Base-by-base conservation (phyloP, 2,113 vertebrate species). In the Eublepharis macularius region DNA sequence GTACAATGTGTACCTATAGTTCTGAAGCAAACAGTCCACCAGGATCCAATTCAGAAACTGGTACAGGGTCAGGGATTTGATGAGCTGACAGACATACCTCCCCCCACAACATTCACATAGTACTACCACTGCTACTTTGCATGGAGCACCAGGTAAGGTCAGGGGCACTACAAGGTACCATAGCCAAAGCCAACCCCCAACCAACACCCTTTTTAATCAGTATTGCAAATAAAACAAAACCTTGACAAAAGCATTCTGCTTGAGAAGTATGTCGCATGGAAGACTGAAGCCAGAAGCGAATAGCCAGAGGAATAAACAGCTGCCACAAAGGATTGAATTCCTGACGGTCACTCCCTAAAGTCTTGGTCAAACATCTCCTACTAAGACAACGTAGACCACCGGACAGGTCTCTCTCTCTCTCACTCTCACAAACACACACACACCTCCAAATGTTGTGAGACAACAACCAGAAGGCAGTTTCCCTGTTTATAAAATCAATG, bases 221-320 rank as follows among this genome's bases (percentile, higher is more conserved):
- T 32, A 79, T 21, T 34, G 21, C 32, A 63, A 24, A 36, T 14
- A 70, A 43, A 60, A 60, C 17, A 39, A 16, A 43, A 4, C 14
- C n/a, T 24, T 36, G 72, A 80, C 34, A 69, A 13, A n/a, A n/a
- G 10, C 21, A 32, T 54, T 0, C 47, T 4, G 12, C 79, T 54
- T 65, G 39, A 73, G 81, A 73, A 17, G 80, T 63, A 79, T 41
- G 32, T 9, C 65, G 76, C 34, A 87, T 12, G 87, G 57, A 14
- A 72, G 13, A 86, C 19, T 36, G 81, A 88, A 80, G 87, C 32
- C 6, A 68, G 7, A 41, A 1, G 1, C 26, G 14, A 78, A 34
- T 11, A n/a, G 74, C 1, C 4, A 2, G 70, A 36, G 51, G 32
- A 47, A 74, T 5, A 69, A 10, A 41, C 26, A 26, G 60, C 19